phyloP scores from a whole-genome alignment of 1,140 invertebrate genomes.

The Papilio aristodemus region DNA sequence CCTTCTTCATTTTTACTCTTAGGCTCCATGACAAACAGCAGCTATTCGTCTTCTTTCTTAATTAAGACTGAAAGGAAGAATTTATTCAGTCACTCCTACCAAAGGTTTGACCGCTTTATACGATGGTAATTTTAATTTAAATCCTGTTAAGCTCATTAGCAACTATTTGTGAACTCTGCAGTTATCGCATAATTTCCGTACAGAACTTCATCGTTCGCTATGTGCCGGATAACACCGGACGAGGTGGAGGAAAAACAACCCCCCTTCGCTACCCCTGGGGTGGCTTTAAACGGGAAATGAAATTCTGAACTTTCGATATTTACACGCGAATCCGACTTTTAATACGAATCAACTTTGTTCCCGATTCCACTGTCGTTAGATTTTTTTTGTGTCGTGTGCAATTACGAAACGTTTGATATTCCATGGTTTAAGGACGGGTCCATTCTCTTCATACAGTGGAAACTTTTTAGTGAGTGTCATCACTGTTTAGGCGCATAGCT shows the following conservation, averaged over 20 bases:
- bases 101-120: conserved; percentile 1
- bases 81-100: no score
- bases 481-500: background rate
- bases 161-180: conserved; percentile 28
- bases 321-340: conserved; percentile 50
- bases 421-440: background rate
- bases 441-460: background rate
- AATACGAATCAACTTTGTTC: conserved; percentile 45
- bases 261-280: background rate
- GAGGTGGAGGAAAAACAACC: conserved; percentile 28
- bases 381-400: conserved; percentile 4
- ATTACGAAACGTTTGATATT: conserved; percentile 1
- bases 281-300: conserved; percentile 49
- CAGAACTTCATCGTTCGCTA: conserved; percentile 36
- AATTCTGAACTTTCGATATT: conserved; percentile 62
- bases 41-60: no score
- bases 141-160: conserved; percentile 28
- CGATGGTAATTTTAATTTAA: conserved; percentile 10
- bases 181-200: conserved; percentile 30
- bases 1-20: no score
- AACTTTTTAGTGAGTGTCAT: conserved; percentile 9
- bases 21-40: no score
- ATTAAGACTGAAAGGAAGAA: no score
- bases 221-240: conserved; percentile 35
- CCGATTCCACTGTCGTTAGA: conserved; percentile 11